Evolutionary conservation across 2,888 invertebrate species (phyloP).

Genomic region (Drosophila parthenogenetica): DNA sequence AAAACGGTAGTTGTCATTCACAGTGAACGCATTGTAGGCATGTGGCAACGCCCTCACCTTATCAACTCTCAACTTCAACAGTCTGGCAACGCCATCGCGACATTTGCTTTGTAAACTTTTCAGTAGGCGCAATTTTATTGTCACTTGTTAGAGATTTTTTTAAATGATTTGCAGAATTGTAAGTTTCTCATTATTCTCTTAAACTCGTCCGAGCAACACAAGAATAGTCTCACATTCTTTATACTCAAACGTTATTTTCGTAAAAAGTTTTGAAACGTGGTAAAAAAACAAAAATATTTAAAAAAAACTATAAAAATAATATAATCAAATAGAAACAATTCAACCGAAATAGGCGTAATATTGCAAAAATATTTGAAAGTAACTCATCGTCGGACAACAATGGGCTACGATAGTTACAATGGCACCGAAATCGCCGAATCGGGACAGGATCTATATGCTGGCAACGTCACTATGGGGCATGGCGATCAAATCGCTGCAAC

Average conservation of each 20-base stretch:
- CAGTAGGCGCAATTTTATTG: constrained; percentile 27
- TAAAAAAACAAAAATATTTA: not conserved
- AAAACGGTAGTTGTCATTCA: constrained; percentile 18
- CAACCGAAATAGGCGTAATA: constrained; percentile 40
- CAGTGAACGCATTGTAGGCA: not conserved
- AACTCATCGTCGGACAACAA: constrained; percentile 25
- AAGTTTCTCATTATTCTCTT: constrained; percentile 34
- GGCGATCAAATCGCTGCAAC: constrained; percentile 39
- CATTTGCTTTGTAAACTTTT: not conserved
- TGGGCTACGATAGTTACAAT: constrained; percentile 65
- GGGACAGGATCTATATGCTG: constrained; percentile 23
- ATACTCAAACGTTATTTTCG: constrained; percentile 38
- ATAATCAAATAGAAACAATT: not conserved
- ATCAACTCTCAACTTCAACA: not conserved
- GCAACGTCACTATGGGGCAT: constrained; percentile 1
- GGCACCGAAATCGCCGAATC: constrained; percentile 32
- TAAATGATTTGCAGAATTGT: constrained; percentile 1
- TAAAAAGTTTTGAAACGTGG: constrained; percentile 7
- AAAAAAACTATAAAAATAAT: not conserved
- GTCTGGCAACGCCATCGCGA: constrained; percentile 18
- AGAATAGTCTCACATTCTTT: constrained; percentile 37
- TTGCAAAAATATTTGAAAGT: constrained; percentile 23
- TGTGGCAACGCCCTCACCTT: constrained; percentile 21
- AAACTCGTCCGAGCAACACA: constrained; percentile 42
- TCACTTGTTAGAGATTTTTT: constrained; percentile 11